Conservation (phyloP, 2,888 invertebrate genomes). For the Diplazon laetatorius region DNA sequence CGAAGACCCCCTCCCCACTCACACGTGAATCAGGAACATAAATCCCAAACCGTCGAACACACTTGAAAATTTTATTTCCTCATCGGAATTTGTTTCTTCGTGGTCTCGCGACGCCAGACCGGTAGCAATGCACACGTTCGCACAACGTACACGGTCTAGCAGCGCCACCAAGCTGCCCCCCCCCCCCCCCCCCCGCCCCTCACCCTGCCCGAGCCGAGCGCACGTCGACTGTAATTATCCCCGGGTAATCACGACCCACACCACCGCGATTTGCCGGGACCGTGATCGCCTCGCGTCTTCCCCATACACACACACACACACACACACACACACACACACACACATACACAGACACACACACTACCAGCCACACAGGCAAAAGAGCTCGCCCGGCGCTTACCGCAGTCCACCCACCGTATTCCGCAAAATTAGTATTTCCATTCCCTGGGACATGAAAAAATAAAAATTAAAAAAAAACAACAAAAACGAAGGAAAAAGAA, state of each 20-base stretch:
- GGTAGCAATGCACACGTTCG: constrained; percentile 49
- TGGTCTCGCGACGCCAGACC: constrained; percentile 38
- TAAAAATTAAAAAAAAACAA: constrained; percentile 58
- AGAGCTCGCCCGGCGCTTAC: constrained; percentile 77
- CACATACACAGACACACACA: too few relatives aligned
- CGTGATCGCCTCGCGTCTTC: constrained; percentile 61
- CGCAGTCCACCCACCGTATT: constrained; percentile 82
- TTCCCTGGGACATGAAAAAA: constrained; percentile 75
- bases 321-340: too few relatives aligned
- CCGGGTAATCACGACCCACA: constrained; percentile 81
- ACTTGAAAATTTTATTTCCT: constrained; percentile 52
- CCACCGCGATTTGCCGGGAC: constrained; percentile 71
- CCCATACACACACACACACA: constrained; percentile 38
- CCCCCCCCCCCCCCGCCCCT: constrained; percentile 33
- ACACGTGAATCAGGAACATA: constrained; percentile 59
- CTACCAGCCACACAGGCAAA: not conserved
- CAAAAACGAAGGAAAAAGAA: too few relatives aligned
- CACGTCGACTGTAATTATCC: constrained; percentile 82
- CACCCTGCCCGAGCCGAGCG: constrained; percentile 65
- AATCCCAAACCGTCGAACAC: constrained; percentile 52
- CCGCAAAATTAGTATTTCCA: constrained; percentile 83
- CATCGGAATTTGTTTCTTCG: constrained; percentile 47
- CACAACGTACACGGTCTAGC: constrained; percentile 58
- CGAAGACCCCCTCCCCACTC: too few relatives aligned
- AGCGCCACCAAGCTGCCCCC: constrained; percentile 24